Evolutionary conservation across 2,113 vertebrate species (phyloP).

Genomic region (Pomatorhinus ruficollis): DNA sequence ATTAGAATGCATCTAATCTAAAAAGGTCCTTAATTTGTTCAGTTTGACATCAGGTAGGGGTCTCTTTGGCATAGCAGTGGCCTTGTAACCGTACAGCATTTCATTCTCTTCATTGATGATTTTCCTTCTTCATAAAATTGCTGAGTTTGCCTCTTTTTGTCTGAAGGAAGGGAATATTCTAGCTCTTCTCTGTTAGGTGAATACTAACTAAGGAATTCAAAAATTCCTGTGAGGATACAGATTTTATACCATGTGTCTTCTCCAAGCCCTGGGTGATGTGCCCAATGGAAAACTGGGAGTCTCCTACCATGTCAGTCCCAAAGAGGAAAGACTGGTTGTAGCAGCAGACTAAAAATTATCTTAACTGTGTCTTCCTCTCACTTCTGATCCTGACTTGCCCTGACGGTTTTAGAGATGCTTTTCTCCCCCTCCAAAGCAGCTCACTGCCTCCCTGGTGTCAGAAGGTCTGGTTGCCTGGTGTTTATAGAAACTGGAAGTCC

Average conservation of each 20-base stretch:
- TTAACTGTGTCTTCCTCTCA: not conserved
- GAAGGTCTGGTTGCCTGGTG: not conserved
- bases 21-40: not conserved
- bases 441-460: not conserved
- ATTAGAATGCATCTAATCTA: not conserved
- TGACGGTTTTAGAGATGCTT: not conserved
- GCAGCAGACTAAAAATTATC: not conserved
- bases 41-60: not conserved
- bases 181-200: not conserved
- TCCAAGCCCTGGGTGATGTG: not conserved
- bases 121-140: not conserved
- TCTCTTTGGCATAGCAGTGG: not conserved
- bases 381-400: not conserved
- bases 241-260: not conserved
- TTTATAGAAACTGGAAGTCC: not conserved
- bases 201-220: not conserved
- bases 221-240: not conserved
- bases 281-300: not conserved
- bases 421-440: not conserved
- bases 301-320: not conserved
- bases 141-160: not conserved
- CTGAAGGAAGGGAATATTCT: not conserved
- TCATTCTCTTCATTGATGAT: not conserved
- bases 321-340: not conserved
- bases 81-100: not conserved